Evolutionary conservation across 2,888 invertebrate species (phyloP).

Genomic region (Apodemia zela): DNA sequence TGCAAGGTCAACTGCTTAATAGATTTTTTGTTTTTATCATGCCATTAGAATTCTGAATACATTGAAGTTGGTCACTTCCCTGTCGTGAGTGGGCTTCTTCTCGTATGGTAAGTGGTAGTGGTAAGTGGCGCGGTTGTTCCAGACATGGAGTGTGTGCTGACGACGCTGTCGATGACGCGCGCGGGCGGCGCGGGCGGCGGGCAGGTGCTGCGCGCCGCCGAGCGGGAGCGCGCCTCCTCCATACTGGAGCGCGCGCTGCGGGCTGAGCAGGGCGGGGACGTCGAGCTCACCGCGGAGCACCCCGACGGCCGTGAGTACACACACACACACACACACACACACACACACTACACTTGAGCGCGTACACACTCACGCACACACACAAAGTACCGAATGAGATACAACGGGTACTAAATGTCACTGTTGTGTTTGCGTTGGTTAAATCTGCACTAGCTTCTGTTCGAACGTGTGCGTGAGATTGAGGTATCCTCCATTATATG

Average conservation of each 20-base stretch:
- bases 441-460: too few relatives aligned
- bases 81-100: too few relatives aligned
- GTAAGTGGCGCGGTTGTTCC: conserved; percentile 22
- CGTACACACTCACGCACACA: not conserved
- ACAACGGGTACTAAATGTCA: too few relatives aligned
- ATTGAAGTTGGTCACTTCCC: too few relatives aligned
- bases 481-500: too few relatives aligned
- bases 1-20: too few relatives aligned
- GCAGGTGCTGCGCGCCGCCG: conserved; percentile 85
- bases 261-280: conserved; percentile 85
- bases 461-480: too few relatives aligned
- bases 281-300: conserved; percentile 88
- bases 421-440: too few relatives aligned
- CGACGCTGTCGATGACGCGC: conserved; percentile 88
- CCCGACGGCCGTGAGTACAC: conserved; percentile 89
- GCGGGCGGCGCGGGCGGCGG: conserved; percentile 80
- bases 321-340: conserved; percentile 8
- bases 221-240: conserved; percentile 88
- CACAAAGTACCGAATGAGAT: too few relatives aligned
- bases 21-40: too few relatives aligned
- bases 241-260: conserved; percentile 91
- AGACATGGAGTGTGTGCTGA: conserved; percentile 94
- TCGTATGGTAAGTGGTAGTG: not conserved
- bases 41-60: too few relatives aligned
- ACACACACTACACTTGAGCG: not conserved